Conservation (phyloP, 2,888 invertebrate species). For the Melieria crassipennis region DNA sequence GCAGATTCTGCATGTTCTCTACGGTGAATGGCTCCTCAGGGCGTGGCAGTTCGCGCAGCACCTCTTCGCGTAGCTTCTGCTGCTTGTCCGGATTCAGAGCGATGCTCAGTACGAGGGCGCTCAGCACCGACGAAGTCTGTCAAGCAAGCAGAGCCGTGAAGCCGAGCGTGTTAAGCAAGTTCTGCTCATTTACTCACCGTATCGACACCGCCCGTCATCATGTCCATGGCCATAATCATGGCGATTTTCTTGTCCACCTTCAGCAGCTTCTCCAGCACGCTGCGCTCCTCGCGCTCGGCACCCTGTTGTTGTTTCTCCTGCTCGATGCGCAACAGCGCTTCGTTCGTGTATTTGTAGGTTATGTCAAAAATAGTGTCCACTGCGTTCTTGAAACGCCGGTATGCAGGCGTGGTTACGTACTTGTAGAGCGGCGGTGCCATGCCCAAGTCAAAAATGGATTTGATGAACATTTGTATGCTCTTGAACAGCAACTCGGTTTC, state of each 20-base stretch:
- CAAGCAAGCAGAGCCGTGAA: conserved; percentile 36
- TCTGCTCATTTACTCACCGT: conserved; percentile 68
- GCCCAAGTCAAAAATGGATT: conserved; percentile 50
- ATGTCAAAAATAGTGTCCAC: conserved; percentile 57
- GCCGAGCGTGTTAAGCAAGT: conserved; percentile 30
- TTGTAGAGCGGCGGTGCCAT: conserved; percentile 60
- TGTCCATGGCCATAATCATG: conserved; percentile 75
- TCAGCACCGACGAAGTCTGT: conserved; percentile 53
- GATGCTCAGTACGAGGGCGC: conserved; percentile 63
- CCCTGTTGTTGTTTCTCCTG: conserved; percentile 17
- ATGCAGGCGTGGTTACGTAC: conserved; percentile 54
- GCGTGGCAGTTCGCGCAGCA: conserved; percentile 64
- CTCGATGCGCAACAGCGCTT: conserved; percentile 56
- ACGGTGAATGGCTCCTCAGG: conserved; percentile 61
- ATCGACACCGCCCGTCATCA: conserved; percentile 78
- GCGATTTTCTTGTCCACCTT: conserved; percentile 73
- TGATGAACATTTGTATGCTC: conserved; percentile 40
- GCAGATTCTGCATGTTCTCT: conserved; percentile 66
- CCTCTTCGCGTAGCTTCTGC: conserved; percentile 71
- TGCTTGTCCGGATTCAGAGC: conserved; percentile 74
- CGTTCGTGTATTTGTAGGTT: conserved; percentile 60
- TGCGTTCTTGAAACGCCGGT: conserved; percentile 53
- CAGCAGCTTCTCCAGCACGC: conserved; percentile 74
- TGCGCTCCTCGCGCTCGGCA: conserved; percentile 55
- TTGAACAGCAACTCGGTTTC: conserved; percentile 46